These are phyloP conservation scores for Alligator mississippiensis DNA, from an alignment of 2,113 vertebrate genomes.

Conservation along the genomic window DNA sequence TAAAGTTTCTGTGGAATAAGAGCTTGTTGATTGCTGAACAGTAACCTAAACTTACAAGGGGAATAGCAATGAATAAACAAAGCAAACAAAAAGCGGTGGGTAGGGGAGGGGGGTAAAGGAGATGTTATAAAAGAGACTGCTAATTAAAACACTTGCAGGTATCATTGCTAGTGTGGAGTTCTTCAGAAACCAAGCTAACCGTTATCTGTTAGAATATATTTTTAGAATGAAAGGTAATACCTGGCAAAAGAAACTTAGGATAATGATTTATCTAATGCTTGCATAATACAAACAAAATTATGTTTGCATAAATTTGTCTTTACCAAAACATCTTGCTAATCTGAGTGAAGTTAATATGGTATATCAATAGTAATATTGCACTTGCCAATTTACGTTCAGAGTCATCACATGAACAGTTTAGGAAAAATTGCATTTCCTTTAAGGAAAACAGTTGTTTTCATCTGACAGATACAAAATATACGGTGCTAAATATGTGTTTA, in stretches of 20 bases:
- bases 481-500: no score
- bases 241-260: background rate
- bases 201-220: background rate
- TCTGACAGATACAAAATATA: no score
- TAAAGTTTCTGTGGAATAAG: background rate
- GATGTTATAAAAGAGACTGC: background rate
- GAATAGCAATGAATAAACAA: background rate
- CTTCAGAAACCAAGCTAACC: background rate
- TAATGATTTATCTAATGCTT: background rate
- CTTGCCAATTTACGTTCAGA: no score
- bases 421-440: background rate
- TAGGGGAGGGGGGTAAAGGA: background rate
- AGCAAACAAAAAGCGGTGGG: background rate
- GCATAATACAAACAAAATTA: background rate
- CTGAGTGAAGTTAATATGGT: no score
- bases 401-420: background rate
- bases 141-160: background rate
- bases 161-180: background rate
- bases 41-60: background rate
- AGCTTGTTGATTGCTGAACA: background rate
- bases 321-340: background rate
- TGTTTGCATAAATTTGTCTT: background rate
- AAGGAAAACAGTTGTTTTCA: background rate
- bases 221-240: background rate
- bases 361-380: no score